These are phyloP conservation scores for Chrysolina oricalcia DNA, from an alignment of 2,888 invertebrate species.

Conservation along the genomic window DNA sequence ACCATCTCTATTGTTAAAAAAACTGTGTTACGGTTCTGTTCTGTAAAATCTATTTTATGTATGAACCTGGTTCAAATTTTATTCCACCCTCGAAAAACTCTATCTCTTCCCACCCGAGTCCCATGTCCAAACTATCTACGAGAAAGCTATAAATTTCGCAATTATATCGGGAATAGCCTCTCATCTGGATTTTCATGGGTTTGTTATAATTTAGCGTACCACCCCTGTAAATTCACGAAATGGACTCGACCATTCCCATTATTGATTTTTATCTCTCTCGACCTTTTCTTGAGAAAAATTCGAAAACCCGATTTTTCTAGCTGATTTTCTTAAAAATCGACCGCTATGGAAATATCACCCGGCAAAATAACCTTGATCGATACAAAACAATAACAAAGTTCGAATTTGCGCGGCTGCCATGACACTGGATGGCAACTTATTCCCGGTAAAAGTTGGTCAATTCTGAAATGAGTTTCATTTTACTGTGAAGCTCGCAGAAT, in stretches of 20 bases:
- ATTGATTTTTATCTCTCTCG: slow-evolving; percentile 39
- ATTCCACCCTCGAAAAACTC: background rate
- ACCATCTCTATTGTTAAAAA: too few relatives aligned
- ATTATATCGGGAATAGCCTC: background rate
- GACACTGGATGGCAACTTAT: slow-evolving; percentile 61
- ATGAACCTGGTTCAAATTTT: too few relatives aligned
- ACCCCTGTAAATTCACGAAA: slow-evolving; percentile 52
- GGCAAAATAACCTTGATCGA: slow-evolving; percentile 31
- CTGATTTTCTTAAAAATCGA: background rate
- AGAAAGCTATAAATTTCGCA: background rate
- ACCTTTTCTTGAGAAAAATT: slow-evolving; percentile 25
- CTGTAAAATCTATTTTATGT: too few relatives aligned
- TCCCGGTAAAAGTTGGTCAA: slow-evolving; percentile 63
- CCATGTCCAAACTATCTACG: too few relatives aligned
- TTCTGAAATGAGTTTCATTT: slow-evolving; percentile 41
- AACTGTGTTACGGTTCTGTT: too few relatives aligned
- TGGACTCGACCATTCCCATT: slow-evolving; percentile 57
- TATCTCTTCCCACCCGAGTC: too few relatives aligned
- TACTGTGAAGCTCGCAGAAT: slow-evolving; percentile 32
- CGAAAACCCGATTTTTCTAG: background rate
- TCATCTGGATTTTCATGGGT: slow-evolving; percentile 34
- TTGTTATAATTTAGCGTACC: slow-evolving; percentile 51
- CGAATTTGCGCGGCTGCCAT: slow-evolving; percentile 66
- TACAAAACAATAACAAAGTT: slow-evolving; percentile 43
- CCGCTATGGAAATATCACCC: background rate